Base-by-base conservation (phyloP, 1,140 invertebrate genomes). In the Pogonomyrmex californicus region DNA sequence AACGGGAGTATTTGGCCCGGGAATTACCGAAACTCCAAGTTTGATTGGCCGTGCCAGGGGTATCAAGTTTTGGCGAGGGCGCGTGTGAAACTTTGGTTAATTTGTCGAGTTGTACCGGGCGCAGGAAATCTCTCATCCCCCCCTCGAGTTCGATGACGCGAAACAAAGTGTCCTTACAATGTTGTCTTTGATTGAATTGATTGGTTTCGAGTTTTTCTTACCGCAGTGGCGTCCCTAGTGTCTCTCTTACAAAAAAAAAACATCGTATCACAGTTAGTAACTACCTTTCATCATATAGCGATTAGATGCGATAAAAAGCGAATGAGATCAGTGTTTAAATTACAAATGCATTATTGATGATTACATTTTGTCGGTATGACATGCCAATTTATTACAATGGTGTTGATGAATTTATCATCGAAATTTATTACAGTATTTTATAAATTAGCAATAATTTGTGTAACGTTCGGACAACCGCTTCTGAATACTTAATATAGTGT, bases 11-110 rank as follows among this genome's bases (percentile, higher is more conserved):
- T 94, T 94, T 94, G 92, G 91, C 90, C 92, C 87, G 83, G 83
- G 91, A 91, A 94, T 95, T 94, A 94, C 90, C 88, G 88, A 89
- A 94, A 92, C 92, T 94, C 90, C 92, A 95, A 95, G 93, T 95
- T 95, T 95, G 94, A 95, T 95, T 95, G 93, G 93, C 92, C 92
- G 91, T 91, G 91, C 92, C 93, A 92, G 71, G 92, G 92, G 92
- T 94, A 94, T 94, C 93, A 94, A 94, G 92, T 94, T 94, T 94
- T 94, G 91, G 91, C 79, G 78, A 70, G 54, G 82, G 87, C 88
- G 87, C 88, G 86, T 88, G 86, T 79, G 90, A 91, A 94, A 94
- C 91, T 94, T 93, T 75, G 88, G 91, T 89, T 92, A 78, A 73
- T 71, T 75, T 81, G 63, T 33, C 30, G 85, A 65, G 44, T 70